phyloP scores from a whole-genome alignment of 2,113 vertebrate species.

The Xyrauchen texanus region DNA sequence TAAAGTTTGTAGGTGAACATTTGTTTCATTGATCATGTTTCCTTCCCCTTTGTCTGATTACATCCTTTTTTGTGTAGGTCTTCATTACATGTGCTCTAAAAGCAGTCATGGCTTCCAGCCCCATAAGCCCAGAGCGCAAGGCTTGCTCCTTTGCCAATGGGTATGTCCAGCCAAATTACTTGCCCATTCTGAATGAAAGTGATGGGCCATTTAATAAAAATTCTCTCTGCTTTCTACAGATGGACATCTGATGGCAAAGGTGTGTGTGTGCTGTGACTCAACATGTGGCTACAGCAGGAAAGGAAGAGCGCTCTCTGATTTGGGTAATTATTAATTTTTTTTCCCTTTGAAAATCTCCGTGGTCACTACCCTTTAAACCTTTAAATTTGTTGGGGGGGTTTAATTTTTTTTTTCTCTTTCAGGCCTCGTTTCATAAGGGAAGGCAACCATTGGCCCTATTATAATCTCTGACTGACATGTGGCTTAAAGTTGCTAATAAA shows the following conservation, averaged over 20 bases:
- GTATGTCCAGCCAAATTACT: no score
- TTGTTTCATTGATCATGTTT: no score
- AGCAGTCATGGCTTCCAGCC: conserved; percentile 4
- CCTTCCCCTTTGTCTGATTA: not conserved
- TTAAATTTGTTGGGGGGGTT: not conserved
- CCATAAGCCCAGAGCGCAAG: not conserved
- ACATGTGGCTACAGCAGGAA: conserved; percentile 26
- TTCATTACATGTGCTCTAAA: conserved; percentile 34
- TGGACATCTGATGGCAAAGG: conserved; percentile 44
- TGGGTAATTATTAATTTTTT: not conserved
- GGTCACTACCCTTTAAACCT: no score
- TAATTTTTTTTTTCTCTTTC: no score
- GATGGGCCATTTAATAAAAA: no score
- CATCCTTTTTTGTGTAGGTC: not conserved
- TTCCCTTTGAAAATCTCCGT: no score
- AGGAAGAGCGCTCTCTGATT: not conserved
- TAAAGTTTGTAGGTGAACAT: not conserved
- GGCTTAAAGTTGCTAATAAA: no score
- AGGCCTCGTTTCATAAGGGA: not conserved
- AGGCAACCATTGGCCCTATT: not conserved
- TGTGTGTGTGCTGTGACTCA: conserved; percentile 44
- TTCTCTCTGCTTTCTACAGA: not conserved
- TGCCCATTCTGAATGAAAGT: no score
- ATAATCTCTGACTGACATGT: not conserved
- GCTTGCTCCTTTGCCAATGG: no score